A percentile compares a stretch with the other conserved stretches of the same genome.
Evolutionary conservation across 1,140 invertebrate genomes (phyloP).

Genomic region (Calliphora vicina): DNA sequence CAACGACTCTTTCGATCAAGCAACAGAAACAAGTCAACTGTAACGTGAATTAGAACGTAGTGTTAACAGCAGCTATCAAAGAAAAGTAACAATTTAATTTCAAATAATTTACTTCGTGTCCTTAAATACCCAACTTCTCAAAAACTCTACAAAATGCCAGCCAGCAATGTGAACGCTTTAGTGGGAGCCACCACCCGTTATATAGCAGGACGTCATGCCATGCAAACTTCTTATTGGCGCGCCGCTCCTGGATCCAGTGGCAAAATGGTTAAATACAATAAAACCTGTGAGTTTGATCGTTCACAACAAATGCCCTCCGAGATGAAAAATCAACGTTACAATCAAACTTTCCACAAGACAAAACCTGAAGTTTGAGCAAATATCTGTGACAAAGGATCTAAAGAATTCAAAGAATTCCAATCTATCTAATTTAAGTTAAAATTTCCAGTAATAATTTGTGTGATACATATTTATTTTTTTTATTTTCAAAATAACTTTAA

Average conservation of each 20-base stretch:
- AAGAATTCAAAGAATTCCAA: background rate
- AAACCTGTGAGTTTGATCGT: conserved; percentile 69
- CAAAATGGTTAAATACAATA: conserved; percentile 68
- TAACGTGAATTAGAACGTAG: background rate
- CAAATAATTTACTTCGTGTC: background rate
- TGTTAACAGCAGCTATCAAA: too few relatives aligned
- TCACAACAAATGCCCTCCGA: conserved; percentile 47
- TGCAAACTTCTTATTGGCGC: conserved; percentile 77
- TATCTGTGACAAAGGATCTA: background rate
- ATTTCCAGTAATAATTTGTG: too few relatives aligned
- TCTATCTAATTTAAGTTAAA: background rate
- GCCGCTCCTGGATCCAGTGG: conserved; percentile 65
- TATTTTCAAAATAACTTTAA: too few relatives aligned
- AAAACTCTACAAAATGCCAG: conserved; percentile 47
- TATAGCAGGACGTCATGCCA: conserved; percentile 73
- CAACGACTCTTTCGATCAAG: background rate
- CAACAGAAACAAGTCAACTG: conserved; percentile 28
- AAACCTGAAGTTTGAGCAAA: background rate
- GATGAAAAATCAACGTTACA: conserved; percentile 38
- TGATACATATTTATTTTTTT: too few relatives aligned
- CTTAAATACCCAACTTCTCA: too few relatives aligned
- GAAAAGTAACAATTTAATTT: background rate
- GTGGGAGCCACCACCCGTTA: conserved; percentile 72
- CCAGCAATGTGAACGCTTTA: conserved; percentile 65
- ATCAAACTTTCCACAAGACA: conserved; percentile 22